These are phyloP conservation scores for Theropithecus gelada DNA, from an alignment of 2,113 vertebrate species.

Conservation along the genomic window DNA sequence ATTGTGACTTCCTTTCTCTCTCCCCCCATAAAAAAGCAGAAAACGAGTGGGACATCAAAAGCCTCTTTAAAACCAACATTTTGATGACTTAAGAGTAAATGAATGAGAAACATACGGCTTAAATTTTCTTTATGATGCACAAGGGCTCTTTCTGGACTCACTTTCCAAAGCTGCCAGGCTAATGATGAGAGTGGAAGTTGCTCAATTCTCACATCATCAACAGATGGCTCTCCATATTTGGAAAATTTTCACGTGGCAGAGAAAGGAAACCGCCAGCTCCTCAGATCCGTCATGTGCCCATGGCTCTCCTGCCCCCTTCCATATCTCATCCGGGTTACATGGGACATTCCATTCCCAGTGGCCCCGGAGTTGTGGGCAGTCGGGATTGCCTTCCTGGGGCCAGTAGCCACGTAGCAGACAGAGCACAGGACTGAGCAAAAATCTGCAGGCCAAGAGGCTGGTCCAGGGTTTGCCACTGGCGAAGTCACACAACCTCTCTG, in stretches of 20 bases:
- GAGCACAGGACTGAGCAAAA: neutral
- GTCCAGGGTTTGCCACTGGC: neutral
- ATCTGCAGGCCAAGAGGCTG: neutral
- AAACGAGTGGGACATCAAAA: slow-evolving; percentile 71
- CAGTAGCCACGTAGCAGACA: neutral
- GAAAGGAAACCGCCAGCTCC: slow-evolving; percentile 23
- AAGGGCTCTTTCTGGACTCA: slow-evolving; percentile 68
- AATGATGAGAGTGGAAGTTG: slow-evolving; percentile 58
- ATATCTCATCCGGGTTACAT: neutral
- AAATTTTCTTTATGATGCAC: slow-evolving; percentile 71
- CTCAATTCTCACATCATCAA: slow-evolving; percentile 68
- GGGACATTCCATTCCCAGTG: neutral
- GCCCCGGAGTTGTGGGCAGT: neutral
- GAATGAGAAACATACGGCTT: slow-evolving; percentile 76
- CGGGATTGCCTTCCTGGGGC: neutral
- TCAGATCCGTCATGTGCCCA: neutral
- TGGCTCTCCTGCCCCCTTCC: neutral
- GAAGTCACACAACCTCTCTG: neutral
- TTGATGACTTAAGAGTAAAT: slow-evolving; percentile 79
- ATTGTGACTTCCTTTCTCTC: slow-evolving; percentile 53
- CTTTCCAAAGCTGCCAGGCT: slow-evolving; percentile 66
- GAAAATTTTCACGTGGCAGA: slow-evolving; percentile 48
- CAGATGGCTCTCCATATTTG: slow-evolving; percentile 68
- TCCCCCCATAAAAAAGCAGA: slow-evolving; percentile 37
- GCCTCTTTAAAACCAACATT: slow-evolving; percentile 75